Conservation (phyloP, 2,113 vertebrate genomes). For the Indicator maculatus region DNA sequence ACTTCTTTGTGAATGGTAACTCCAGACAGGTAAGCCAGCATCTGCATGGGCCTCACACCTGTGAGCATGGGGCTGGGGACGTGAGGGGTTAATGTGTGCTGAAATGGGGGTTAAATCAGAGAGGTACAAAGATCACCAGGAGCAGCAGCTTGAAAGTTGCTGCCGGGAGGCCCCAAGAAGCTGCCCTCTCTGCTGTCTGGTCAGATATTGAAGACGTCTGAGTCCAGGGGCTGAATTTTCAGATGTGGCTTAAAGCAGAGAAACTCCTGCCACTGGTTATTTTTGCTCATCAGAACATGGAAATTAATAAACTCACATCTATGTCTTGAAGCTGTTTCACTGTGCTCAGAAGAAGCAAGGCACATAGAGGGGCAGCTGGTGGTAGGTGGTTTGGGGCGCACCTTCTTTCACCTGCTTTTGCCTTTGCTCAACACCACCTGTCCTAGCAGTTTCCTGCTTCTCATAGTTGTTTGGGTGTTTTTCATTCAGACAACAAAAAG, state of each 20-base stretch:
- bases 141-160: not conserved
- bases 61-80: not conserved
- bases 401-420: not conserved
- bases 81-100: not conserved
- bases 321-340: not conserved
- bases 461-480: not conserved
- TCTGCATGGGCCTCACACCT: not conserved
- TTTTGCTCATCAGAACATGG: not conserved
- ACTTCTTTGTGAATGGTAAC: conserved; percentile 98
- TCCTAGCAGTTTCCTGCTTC: not conserved
- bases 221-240: not conserved
- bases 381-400: not conserved
- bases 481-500: not conserved
- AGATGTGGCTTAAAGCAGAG: not conserved
- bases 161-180: conserved; percentile 75
- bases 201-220: fast-evolving
- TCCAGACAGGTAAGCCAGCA: conserved; percentile 95
- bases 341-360: not conserved
- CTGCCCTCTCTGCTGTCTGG: not conserved
- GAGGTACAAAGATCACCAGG: not conserved
- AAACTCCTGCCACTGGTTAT: not conserved
- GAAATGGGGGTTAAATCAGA: not conserved
- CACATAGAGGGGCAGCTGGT: not conserved
- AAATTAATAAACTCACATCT: not conserved
- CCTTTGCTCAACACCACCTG: not conserved